Conservation (phyloP, 2,797 vertebrate species). For the Lacerta bilineata region DNA sequence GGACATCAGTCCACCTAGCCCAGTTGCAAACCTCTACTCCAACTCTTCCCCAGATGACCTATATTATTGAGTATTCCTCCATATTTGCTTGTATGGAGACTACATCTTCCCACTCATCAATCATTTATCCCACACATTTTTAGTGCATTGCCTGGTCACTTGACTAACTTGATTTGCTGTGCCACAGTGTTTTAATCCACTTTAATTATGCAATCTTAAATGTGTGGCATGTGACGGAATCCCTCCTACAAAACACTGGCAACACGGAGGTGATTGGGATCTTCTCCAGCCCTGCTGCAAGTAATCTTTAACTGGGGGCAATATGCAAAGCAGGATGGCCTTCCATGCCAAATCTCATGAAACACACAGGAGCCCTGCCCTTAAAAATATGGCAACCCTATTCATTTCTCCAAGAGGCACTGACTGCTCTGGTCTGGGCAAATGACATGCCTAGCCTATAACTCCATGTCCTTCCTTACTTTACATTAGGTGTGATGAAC, state of each 20-base stretch:
- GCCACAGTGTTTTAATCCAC: no score
- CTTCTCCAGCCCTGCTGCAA: neutral
- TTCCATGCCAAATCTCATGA: neutral
- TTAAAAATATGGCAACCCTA: neutral
- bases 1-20: neutral
- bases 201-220: no score
- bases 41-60: neutral
- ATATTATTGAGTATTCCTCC: no score
- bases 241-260: no score
- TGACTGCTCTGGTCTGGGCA: neutral
- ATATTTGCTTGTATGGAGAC: no score
- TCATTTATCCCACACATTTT: no score
- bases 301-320: neutral
- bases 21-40: neutral
- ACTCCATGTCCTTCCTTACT: neutral
- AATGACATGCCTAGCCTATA: constrained; percentile 8
- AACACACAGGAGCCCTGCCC: neutral
- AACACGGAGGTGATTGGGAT: neutral
- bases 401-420: neutral
- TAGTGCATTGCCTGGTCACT: no score
- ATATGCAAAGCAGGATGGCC: no score
- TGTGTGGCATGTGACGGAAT: no score
- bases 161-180: no score
- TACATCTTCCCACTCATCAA: no score
- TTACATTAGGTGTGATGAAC: no score